Conservation (phyloP, 2,888 invertebrate species). For the Phragmatobia fuliginosa region DNA sequence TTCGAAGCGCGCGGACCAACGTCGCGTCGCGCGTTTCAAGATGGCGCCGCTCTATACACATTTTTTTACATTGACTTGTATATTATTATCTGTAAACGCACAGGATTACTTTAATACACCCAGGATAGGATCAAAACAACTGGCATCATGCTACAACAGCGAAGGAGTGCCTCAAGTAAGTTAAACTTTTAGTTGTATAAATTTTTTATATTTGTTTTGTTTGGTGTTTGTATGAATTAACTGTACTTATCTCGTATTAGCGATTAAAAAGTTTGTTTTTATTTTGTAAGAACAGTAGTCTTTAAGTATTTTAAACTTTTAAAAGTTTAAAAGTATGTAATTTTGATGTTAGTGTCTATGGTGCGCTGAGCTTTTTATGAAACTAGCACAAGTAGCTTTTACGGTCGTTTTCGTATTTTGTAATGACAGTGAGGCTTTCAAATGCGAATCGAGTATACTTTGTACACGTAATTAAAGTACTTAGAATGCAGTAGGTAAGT, state of each 20-base stretch:
- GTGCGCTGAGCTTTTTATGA: background rate
- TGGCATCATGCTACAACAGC: constrained; percentile 77
- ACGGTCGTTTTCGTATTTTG: background rate
- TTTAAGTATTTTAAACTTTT: background rate
- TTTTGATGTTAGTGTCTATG: constrained; percentile 2
- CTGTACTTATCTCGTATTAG: constrained; percentile 29
- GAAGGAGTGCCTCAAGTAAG: constrained; percentile 79
- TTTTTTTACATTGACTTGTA: constrained; percentile 65
- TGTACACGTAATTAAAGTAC: background rate
- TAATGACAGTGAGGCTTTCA: background rate
- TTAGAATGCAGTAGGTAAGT: background rate
- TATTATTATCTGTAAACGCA: constrained; percentile 60
- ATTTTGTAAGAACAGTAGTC: background rate
- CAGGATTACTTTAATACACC: constrained; percentile 75
- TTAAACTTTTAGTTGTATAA: constrained; percentile 59
- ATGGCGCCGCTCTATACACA: constrained; percentile 74
- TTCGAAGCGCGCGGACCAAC: constrained; percentile 74
- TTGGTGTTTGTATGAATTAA: constrained; percentile 43
- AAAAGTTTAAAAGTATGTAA: background rate
- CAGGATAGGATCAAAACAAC: constrained; percentile 72
- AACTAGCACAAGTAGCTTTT: constrained; percentile 4
- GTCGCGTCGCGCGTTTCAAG: constrained; percentile 70
- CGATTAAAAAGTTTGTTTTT: constrained; percentile 11
- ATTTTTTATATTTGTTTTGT: constrained; percentile 62
- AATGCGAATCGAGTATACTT: background rate